Evolutionary conservation across 37 sponge, comb jelly and placozoan genomes (phyloP).

Genomic region (Petrosia ficiformis): DNA sequence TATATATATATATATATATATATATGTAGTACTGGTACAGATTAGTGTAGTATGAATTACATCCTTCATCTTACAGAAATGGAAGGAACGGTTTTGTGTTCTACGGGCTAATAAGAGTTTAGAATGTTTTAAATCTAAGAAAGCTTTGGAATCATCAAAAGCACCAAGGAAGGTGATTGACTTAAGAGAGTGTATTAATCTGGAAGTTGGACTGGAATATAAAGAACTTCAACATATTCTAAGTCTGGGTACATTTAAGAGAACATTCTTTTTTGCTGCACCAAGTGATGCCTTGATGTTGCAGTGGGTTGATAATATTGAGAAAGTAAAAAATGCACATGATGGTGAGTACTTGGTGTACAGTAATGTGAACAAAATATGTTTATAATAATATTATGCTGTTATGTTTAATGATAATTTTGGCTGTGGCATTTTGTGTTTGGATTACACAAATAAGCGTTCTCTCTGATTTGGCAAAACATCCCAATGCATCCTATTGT

Average conservation of each 20-base stretch:
- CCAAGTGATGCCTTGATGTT: conserved; percentile 66
- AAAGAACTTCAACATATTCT: conserved; percentile 43
- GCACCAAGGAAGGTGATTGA: conserved; percentile 57
- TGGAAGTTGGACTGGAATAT: conserved; percentile 72
- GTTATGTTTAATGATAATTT: no score
- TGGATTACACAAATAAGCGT: no score
- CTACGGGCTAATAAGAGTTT: conserved; percentile 53
- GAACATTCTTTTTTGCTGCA: conserved; percentile 66
- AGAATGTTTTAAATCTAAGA: conserved; percentile 47
- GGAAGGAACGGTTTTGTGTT: conserved; percentile 65
- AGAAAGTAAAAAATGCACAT: conserved; percentile 49
- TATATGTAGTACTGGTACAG: no score
- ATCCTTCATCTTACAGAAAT: conserved; percentile 49
- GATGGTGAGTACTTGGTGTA: conserved; percentile 64
- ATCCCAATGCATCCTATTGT: no score
- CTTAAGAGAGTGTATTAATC: conserved; percentile 62
- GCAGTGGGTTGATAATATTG: conserved; percentile 58
- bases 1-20: no score
- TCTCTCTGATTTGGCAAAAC: no score
- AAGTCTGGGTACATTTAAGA: conserved; percentile 59
- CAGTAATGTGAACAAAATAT: neutral
- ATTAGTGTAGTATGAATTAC: no score
- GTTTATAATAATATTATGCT: neutral
- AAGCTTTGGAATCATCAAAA: conserved; percentile 33
- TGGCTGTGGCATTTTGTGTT: no score